These are phyloP conservation scores for Xanthia togata DNA, from an alignment of 2,888 invertebrate species.

Conservation along the genomic window DNA sequence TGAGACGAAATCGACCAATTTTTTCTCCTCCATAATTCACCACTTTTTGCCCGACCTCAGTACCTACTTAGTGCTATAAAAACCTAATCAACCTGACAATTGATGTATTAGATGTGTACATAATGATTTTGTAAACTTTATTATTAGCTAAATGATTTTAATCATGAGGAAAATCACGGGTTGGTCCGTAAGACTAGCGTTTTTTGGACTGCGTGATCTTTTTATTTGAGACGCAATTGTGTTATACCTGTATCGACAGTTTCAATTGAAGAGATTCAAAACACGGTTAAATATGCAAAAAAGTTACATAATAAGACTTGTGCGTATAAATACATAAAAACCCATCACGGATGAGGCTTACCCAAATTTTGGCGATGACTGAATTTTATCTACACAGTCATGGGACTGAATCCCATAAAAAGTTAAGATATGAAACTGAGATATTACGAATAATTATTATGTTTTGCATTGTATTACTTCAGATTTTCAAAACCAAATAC, in stretches of 20 bases:
- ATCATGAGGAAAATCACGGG: constrained; percentile 59
- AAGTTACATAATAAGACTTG: background rate
- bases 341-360: background rate
- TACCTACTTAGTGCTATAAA: constrained; percentile 48
- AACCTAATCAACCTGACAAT: constrained; percentile 63
- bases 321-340: constrained; percentile 3
- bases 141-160: constrained; percentile 63
- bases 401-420: background rate
- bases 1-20: constrained; percentile 28
- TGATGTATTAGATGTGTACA: constrained; percentile 59
- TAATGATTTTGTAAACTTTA: constrained; percentile 59
- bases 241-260: constrained; percentile 9
- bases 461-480: background rate
- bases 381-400: background rate
- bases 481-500: background rate
- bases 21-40: constrained; percentile 35
- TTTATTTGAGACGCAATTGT: constrained; percentile 19
- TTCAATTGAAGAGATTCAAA: constrained; percentile 13
- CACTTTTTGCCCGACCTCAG: constrained; percentile 34
- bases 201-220: constrained; percentile 27
- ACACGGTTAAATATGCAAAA: constrained; percentile 1
- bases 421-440: too few relatives aligned
- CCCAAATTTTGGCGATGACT: background rate
- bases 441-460: background rate
- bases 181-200: constrained; percentile 20